These are phyloP conservation scores for Mesocricetus auratus DNA, from an alignment of 2,113 vertebrate species.

Conservation along the genomic window DNA sequence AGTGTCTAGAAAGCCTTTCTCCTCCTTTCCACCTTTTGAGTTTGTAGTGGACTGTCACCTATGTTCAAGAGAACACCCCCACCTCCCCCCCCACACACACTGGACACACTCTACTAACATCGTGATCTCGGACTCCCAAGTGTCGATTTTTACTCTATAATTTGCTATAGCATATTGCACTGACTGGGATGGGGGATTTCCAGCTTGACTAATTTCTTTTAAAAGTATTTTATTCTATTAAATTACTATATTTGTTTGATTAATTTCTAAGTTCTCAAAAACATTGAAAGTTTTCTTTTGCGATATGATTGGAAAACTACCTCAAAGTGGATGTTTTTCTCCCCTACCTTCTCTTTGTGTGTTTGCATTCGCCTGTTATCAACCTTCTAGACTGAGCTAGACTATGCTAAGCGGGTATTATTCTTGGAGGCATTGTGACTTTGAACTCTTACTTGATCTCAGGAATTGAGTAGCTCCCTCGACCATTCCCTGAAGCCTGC, in stretches of 20 bases:
- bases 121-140: neutral
- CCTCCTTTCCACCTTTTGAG: too few relatives aligned
- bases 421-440: neutral
- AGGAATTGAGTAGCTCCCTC: fast-evolving
- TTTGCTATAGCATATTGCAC: neutral
- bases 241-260: too few relatives aligned
- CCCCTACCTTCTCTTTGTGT: neutral
- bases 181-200: neutral
- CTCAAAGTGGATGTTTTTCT: neutral
- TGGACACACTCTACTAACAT: neutral
- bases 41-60: neutral
- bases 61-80: fast-evolving
- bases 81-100: neutral
- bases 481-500: neutral
- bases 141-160: neutral
- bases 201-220: neutral
- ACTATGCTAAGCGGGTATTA: neutral
- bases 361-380: neutral
- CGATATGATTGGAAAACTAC: neutral
- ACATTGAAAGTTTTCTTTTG: neutral
- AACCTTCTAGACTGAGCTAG: neutral
- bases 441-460: neutral
- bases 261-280: neutral
- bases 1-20: neutral
- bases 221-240: neutral